Evolutionary conservation across 64 coral and sea anemone species (phyloP), one percentile per base, ranked within the genome.

Genomic region (Astreopora myriophthalma): DNA sequence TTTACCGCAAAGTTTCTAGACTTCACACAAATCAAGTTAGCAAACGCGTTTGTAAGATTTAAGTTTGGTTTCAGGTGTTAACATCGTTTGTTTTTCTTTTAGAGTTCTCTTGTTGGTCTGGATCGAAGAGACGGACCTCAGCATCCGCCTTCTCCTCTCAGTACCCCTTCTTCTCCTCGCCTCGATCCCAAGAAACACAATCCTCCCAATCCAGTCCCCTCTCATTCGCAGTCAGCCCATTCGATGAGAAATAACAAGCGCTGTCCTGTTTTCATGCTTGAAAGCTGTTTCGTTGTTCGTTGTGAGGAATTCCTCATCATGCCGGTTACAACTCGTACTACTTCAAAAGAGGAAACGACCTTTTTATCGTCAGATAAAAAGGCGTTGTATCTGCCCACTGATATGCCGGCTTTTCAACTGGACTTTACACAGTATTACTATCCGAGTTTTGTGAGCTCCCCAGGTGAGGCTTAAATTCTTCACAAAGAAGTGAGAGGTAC

Each of bases 351-450:
- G 12, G 69, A 69, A 64, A 60, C 58, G 0, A 60, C 97, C 74
- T 99, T 99, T 90, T 69, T 99, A 31, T 99, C 94, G 31, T 99
- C 97, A 8, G 97, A 99, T 64, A 99, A 99, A 87, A 96, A 99
- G 34, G 90, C 97, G 0, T 39, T 99, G 14, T 99, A 80, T 17
- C 83, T 99, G 16, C 97, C 97, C 1, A 84, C 79, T 2, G 97
- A 99, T 61, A 90, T 99, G 94, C 94, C 97, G 0, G 94, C 97
- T 23, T 95, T 99, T 76, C 97, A 99, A 58, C 36, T 96, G 44
- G 97, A 99, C 75, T 99, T 96, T 31, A 99, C 97, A 1, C 87
- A 93, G 14, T 99, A 99, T 24, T 99, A 96, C 19, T 99, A 99
- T 26, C 97, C 97, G 8, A 87, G 71, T 10, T 87, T 84, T 8